Conservation (phyloP, 2,113 vertebrate genomes). For the Nibea albiflora region DNA sequence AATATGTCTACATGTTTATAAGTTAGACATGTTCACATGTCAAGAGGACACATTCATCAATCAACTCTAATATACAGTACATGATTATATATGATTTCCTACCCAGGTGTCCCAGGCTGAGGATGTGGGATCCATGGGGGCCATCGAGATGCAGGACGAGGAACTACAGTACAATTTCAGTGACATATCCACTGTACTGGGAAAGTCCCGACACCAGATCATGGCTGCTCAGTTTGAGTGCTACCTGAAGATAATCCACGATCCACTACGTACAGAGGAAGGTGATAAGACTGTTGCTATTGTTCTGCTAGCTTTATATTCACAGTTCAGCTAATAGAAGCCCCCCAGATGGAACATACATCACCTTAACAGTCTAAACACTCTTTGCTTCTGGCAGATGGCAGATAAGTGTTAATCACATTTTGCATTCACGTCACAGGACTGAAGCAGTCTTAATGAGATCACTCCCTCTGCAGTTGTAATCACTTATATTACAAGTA, state of each 20-base stretch:
- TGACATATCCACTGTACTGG: conserved; percentile 23
- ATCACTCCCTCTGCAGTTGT: not conserved
- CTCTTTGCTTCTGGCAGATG: not conserved
- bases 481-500: not conserved
- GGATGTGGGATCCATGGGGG: conserved; percentile 42
- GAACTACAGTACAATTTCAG: conserved; percentile 54
- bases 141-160: not conserved
- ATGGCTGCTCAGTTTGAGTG: conserved; percentile 86
- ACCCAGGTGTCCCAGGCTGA: conserved; percentile 69
- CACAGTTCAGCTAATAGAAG: not conserved
- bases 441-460: not conserved
- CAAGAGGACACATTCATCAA: not conserved
- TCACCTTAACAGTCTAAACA: not conserved
- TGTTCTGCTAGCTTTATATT: not conserved
- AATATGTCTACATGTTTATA: no score
- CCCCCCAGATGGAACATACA: no score
- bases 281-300: conserved; percentile 56
- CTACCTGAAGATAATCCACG: conserved; percentile 84
- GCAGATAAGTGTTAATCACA: not conserved
- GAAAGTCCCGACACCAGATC: conserved; percentile 68
- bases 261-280: conserved; percentile 68
- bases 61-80: not conserved
- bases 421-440: not conserved
- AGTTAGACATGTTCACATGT: not conserved
- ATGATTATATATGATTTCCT: conserved; percentile 11